Evolutionary conservation across 1,140 invertebrate genomes (phyloP), one percentile per base, ranked within the genome.

Genomic region (Harlomillsia oculata): DNA sequence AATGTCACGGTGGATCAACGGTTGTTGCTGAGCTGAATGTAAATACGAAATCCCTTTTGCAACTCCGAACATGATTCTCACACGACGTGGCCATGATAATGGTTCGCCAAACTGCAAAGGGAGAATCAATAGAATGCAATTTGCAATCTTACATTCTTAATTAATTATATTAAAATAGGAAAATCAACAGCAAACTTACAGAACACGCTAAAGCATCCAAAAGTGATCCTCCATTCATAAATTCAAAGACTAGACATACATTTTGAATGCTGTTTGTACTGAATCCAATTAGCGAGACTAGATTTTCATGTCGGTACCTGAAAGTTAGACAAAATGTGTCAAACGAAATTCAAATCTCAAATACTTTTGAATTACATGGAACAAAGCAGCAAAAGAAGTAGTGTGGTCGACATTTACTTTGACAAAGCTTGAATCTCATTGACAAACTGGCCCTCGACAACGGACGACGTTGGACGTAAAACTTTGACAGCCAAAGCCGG

Each of bases 1-100:
- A n/a, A n/a, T n/a, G 72, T 87, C 84, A 55, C 83, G 73, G 69
- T 87, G 83, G 58, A 86, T 77, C 18, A 83, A 71, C 11, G 78
- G 77, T 45, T 72, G 72, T 1, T 71, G 66, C 61, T 69, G 67
- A 14, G 68, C 70, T 29, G 75, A 76, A 68, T 87, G 83, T 14
- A 87, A 72, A 69, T 82, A 81, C 37, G 74, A 69, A 26, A 82
- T 68, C 0, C 79, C 82, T 64, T 74, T 73, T 2, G 79, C 77
- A 21, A 78, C 78, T 20, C 80, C 82, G 29, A 75, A 57, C 51
- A 79, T 75, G 36, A 85, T 80, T 16, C 73, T 65, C 2, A 83
- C 62, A 59, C 83, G 70, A 56, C 74, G 67, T 25, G 66, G 66
- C 72, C 77, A 77, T 54, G 55, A 68, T 65, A 67, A 77, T 56